phyloP scores from a whole-genome alignment of 2,888 invertebrate species.

The Chelonus formosanus region DNA sequence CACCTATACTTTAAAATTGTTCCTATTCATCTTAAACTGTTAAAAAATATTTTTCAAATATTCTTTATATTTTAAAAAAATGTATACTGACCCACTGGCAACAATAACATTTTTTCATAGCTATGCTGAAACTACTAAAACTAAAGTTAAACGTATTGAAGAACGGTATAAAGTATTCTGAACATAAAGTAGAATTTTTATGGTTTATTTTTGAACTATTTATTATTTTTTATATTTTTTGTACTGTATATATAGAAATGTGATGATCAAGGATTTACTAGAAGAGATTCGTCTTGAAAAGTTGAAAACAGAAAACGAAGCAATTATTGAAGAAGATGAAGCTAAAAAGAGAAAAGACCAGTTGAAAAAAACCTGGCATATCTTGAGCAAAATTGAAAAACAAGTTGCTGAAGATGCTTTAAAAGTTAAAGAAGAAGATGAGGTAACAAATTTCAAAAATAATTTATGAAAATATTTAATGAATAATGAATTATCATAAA shows the following conservation, averaged over 20 bases:
- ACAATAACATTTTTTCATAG: slow-evolving; percentile 51
- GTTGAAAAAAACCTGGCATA: slow-evolving; percentile 47
- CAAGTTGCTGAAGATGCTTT: slow-evolving; percentile 46
- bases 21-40: too few relatives aligned
- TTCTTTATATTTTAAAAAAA: too few relatives aligned
- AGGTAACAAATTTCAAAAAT: slow-evolving; percentile 45
- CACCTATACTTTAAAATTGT: background rate
- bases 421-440: slow-evolving; percentile 46
- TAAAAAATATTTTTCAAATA: too few relatives aligned
- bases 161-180: slow-evolving; percentile 44
- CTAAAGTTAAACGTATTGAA: slow-evolving; percentile 45
- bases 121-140: slow-evolving; percentile 48
- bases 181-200: too few relatives aligned
- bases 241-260: slow-evolving; percentile 43
- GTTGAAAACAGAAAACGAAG: slow-evolving; percentile 43
- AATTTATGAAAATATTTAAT: background rate
- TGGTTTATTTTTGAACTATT: too few relatives aligned
- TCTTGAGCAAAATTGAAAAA: slow-evolving; percentile 44
- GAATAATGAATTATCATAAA: background rate
- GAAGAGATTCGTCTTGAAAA: slow-evolving; percentile 54
- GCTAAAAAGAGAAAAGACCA: slow-evolving; percentile 49
- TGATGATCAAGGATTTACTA: slow-evolving; percentile 53
- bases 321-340: slow-evolving; percentile 47
- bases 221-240: background rate
- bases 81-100: slow-evolving; percentile 47